Evolutionary conservation across 2,797 vertebrate species (phyloP), one percentile per base, ranked within the genome.

Genomic region (Chromis chromis): DNA sequence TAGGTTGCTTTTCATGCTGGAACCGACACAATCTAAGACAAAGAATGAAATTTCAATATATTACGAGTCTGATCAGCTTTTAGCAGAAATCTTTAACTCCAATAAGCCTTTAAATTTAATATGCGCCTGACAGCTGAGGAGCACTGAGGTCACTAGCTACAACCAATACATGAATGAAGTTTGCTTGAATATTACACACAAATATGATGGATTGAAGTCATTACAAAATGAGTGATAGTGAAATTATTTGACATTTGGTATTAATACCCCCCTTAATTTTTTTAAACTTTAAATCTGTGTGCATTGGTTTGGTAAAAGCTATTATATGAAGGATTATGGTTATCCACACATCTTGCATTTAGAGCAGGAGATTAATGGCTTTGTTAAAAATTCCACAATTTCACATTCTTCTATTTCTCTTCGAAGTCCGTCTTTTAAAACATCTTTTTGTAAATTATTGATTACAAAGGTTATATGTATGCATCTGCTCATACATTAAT

Each of bases 51-150:
- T 68, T 69, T 59, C n/a, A 62, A 56, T 73, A 54, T 10, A 53
- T 48, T 36, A 39, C 1, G 5, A 50, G 46, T 74, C 53, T 74
- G 64, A 77, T 70, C 73, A 76, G 54, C 31, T 74, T 74, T 72
- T 31, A 59, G 36, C 24, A 24, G 27, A 58, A 70, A 69, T 76
- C 8, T 64, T 78, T 67, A 61, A 81, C 84, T 81, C 60, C 65
- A 63, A 53, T 81, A 66, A 77, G 44, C 39, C 39, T 36, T 81
- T 68, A 55, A 12, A 76, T 83, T 42, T 10, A 59, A 84, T 81
- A 11, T 67, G 39, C 33, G 16, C 11, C n/a, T 52, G 48, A 73
- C 33, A 58, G 70, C 24, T 7, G 1, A 22, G 12, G 55, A 69
- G 44, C 24, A 17, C 56, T 4, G 19, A 61, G 39, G 49, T 67